Evolutionary conservation across 1,140 invertebrate species (phyloP), one percentile per base, ranked within the genome.

Genomic region (Glossosoma conforme): DNA sequence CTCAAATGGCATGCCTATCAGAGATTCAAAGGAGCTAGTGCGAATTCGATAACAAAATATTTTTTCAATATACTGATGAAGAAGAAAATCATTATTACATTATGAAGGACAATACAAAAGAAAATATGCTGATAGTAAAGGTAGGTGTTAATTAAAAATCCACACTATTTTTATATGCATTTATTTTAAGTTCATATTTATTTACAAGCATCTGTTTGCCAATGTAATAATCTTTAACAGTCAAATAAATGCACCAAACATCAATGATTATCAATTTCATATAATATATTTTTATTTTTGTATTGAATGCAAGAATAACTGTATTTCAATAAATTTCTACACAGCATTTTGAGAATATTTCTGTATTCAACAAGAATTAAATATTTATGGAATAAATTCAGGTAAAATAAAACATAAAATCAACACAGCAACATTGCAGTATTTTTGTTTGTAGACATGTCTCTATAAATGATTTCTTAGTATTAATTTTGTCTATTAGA

Each of bases 201-300:
- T 56, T 47, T 56, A 56, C 54, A 56, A 56, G 54, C 54, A 49
- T 32, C 50, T 53, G 24, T 47, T 33, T 37, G 37, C 36, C 48
- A 56, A 40, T 8, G 25, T 48, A 28, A 9, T 41, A 22, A 32
- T 54, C 20, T 32, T 17, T 45, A 50, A 56, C 52, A 48, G 52
- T 56, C 48, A 22, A 55, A 50, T 55, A 40, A 46, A 51, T 51
- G 54, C 44, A 47, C 33, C 33, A 52, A 56, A 56, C 49, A 56
- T 36, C 49, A 48, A 56, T 52, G 50, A 47, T 36, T 52, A 46
- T 38, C 15, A 25, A 44, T 50, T 37, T 51, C 18, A 35, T 48
- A 28, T 17, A 14, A 51, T 49, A 47, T 36, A 56, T 49, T 46
- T 51, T 41, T 51, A 35, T n/a, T n/a, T n/a, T n/a, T n/a, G n/a